phyloP scores from a whole-genome alignment of 2,797 vertebrate species.

The Betta splendens region DNA sequence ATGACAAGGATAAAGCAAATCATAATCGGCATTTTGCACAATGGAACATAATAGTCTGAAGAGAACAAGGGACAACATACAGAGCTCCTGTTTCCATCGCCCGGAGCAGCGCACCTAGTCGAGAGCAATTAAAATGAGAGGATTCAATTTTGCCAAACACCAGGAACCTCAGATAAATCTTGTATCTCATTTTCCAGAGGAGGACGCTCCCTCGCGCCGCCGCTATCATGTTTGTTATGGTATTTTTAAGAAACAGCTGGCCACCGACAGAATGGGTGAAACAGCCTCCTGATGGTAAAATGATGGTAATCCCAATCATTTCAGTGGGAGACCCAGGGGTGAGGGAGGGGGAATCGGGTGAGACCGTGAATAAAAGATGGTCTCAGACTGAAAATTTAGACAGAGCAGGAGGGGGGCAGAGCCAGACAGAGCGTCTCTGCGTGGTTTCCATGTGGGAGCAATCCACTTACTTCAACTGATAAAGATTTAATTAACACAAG shows the following conservation, averaged over 20 bases:
- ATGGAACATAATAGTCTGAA: constrained; percentile 73
- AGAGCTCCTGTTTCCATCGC: constrained; percentile 72
- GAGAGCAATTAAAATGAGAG: constrained; percentile 86
- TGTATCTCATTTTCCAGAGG: constrained; percentile 80
- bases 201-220: constrained; percentile 68
- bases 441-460: constrained; percentile 92
- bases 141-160: constrained; percentile 86
- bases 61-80: constrained; percentile 72
- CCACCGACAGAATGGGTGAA: constrained; percentile 63
- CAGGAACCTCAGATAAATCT: constrained; percentile 84
- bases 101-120: constrained; percentile 80
- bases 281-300: constrained; percentile 55
- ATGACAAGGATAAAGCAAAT: constrained; percentile 77
- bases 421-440: constrained; percentile 64
- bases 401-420: constrained; percentile 29
- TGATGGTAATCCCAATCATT: constrained; percentile 75
- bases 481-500: constrained; percentile 99
- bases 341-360: constrained; percentile 42
- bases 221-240: constrained; percentile 79
- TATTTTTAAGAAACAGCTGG: constrained; percentile 79
- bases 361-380: constrained; percentile 50
- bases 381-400: constrained; percentile 52
- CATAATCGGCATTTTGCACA: constrained; percentile 81
- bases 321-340: constrained; percentile 54
- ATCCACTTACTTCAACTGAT: constrained; percentile 99